Evolutionary conservation across 2,797 vertebrate species (phyloP).

Genomic region (Sternarchorhynchus goeldii): DNA sequence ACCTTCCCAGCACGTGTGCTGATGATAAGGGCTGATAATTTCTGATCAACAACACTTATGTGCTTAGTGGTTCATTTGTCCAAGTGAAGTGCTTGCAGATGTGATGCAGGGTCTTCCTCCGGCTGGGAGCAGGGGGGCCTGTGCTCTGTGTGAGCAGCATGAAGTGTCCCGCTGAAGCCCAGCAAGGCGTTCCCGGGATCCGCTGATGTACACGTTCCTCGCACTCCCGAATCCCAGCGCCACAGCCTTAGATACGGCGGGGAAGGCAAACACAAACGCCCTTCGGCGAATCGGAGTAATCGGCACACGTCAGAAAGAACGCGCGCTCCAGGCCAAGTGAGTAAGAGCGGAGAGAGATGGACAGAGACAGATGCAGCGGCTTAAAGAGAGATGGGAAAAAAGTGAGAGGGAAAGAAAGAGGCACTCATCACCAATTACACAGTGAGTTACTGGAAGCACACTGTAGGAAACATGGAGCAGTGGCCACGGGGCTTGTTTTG

Average conservation of each 20-base stretch:
- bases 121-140: slow-evolving; percentile 12
- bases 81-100: slow-evolving; percentile 41
- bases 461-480: slow-evolving; percentile 22
- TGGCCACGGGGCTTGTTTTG: slow-evolving; percentile 22
- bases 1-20: slow-evolving; percentile 38
- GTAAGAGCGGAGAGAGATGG: slow-evolving; percentile 47
- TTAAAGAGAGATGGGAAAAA: slow-evolving; percentile 20
- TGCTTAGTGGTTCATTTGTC: slow-evolving; percentile 36
- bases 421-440: slow-evolving; percentile 41
- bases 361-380: slow-evolving; percentile 26
- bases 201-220: slow-evolving; percentile 34
- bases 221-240: slow-evolving; percentile 25
- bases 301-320: slow-evolving; percentile 70
- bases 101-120: slow-evolving; percentile 37
- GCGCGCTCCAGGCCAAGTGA: slow-evolving; percentile 64
- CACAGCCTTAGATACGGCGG: slow-evolving; percentile 69
- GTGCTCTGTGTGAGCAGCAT: slow-evolving; percentile 16
- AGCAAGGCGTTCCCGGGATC: slow-evolving; percentile 12
- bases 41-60: slow-evolving; percentile 45
- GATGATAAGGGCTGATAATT: slow-evolving; percentile 34
- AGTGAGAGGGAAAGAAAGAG: slow-evolving; percentile 26
- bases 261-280: slow-evolving; percentile 75
- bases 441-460: slow-evolving; percentile 54
- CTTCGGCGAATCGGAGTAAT: slow-evolving; percentile 69
- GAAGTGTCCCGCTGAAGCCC: neutral